Base-by-base conservation (phyloP, 92 coral and sea anemone genomes). In the Phymanthus crucifer region DNA sequence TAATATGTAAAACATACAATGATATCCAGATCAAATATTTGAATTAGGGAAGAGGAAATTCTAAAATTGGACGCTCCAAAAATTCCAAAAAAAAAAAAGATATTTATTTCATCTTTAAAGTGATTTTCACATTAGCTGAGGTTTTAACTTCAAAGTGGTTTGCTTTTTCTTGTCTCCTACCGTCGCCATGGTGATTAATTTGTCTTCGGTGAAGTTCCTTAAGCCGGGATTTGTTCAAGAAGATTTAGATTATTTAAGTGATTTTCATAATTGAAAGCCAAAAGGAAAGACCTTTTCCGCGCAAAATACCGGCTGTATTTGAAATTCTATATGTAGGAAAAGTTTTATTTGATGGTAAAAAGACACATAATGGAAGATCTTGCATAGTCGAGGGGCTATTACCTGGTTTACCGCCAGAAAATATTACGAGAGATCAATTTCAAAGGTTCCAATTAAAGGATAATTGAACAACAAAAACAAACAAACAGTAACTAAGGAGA, bases 391-490 rank as follows among this genome's bases (percentile, higher is more conserved):
- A 21, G 26, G 1, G 14, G 27, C 8, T 21, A 54, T 54, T 21
- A 21, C 21, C 9, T 54, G 64, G n/a, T 54, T 7, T 54, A 43
- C 11, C 64, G 64, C 24, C 3, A 24, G 27, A 54, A 54, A 2
- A 21, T 2, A 21, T 24, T 4, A 4, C 27, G 14, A 19, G 68
- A 61, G 32, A 29, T 61, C 68, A 29, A 61, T 61, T 61, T 61
- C 68, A 61, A 61, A 17, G 35, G 34, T 19, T 3, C 19, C 7
- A 61, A 29, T n/a, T 61, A 61, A 61, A 23, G 68, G 68, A 61
- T 29, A 27, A 61, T 54, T 21, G 64, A 54, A 12, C 23, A 27
- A 61, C 68, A 61, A 61, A 61, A 61, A 61, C 68, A 61, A 61
- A 27, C 68, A 11, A 24, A 61, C 68, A 11, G 68, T 26, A 61